A percentile compares a stretch with the other conserved stretches of the same genome.
phyloP scores from a whole-genome alignment of 53 echinoderm and acorn worm species.

The Mesocentrotus franciscanus region DNA sequence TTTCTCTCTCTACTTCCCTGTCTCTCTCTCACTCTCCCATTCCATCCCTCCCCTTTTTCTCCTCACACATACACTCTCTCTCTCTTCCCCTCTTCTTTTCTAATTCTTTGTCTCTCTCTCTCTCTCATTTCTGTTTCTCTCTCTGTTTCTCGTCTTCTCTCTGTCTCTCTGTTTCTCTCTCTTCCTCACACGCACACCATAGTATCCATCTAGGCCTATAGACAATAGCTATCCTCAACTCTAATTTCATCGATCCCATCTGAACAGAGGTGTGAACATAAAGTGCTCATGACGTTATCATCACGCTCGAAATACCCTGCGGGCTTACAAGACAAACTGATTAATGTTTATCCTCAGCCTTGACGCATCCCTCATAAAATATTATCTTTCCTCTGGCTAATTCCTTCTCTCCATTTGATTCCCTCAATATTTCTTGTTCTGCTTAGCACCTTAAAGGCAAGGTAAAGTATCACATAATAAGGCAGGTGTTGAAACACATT shows the following conservation, averaged over 20 bases:
- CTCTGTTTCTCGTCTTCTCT: neutral
- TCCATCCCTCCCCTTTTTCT: neutral
- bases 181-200: neutral
- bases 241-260: conserved; percentile 10
- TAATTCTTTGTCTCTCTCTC: neutral
- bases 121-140: conserved; percentile 7
- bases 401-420: neutral
- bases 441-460: neutral
- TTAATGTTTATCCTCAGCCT: conserved; percentile 34
- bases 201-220: conserved; percentile 4
- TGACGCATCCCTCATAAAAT: conserved; percentile 30
- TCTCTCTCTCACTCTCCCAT: neutral
- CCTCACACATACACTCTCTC: neutral
- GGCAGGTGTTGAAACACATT: neutral
- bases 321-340: conserved; percentile 44
- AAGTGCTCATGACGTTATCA: conserved; percentile 62
- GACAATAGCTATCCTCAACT: neutral
- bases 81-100: neutral
- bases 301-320: conserved; percentile 16
- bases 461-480: neutral
- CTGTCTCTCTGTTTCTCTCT: neutral
- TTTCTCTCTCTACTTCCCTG: neutral
- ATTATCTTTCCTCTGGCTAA: conserved; percentile 24
- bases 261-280: conserved; percentile 21
- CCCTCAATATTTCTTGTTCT: conserved; percentile 1